phyloP scores from a whole-genome alignment of 2,888 invertebrate genomes.

The Chymomyza caudatula region DNA sequence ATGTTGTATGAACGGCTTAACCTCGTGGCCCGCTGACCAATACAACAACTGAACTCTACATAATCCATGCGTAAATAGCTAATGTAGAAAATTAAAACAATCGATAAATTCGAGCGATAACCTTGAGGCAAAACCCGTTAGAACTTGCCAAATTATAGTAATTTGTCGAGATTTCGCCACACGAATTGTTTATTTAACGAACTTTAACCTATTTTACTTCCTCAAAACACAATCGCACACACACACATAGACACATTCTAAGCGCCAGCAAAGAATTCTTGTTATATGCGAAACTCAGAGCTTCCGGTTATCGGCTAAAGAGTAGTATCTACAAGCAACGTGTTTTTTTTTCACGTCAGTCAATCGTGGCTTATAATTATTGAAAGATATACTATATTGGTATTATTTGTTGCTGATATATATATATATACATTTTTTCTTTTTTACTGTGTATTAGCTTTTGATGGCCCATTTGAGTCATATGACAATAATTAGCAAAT shows the following conservation, averaged over 20 bases:
- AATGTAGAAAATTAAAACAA: not conserved
- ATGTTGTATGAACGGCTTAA: not conserved
- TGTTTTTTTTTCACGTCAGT: not conserved
- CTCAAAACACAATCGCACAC: conserved; percentile 47
- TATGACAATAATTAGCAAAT: not conserved
- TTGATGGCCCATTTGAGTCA: not conserved
- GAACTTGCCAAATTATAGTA: conserved; percentile 47
- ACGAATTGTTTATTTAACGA: conserved; percentile 28
- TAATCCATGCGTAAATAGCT: not conserved
- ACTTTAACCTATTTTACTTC: conserved; percentile 72
- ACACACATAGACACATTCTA: not conserved
- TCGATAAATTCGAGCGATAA: not conserved
- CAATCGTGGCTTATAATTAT: not conserved
- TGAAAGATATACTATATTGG: not conserved
- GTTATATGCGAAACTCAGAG: not conserved
- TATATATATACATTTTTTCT: not conserved
- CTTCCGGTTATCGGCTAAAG: not conserved
- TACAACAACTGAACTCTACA: not conserved
- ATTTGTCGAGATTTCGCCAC: conserved; percentile 25
- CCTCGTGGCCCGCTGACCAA: conserved; percentile 2
- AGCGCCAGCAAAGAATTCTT: not conserved
- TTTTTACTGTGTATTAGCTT: not conserved
- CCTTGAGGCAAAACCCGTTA: conserved; percentile 44
- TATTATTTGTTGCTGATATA: not conserved
- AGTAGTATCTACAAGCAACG: not conserved